Conservation (phyloP, 2,797 vertebrate species). For the Perdix hodgsoniae region DNA sequence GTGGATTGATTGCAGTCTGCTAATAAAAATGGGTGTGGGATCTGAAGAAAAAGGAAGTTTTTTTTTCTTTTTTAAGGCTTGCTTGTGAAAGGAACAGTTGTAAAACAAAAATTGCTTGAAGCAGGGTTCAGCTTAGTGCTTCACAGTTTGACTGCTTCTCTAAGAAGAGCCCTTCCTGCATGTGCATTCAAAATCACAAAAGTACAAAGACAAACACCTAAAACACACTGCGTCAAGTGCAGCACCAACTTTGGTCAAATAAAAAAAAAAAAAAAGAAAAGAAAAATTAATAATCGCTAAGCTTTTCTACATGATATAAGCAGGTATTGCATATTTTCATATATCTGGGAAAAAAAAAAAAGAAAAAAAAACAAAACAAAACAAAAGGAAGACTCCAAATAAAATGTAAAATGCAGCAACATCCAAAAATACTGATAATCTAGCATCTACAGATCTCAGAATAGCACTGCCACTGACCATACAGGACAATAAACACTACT, state of each 20-base stretch:
- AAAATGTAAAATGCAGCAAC: slow-evolving; percentile 89
- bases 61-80: slow-evolving; percentile 89
- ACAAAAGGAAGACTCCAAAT: slow-evolving; percentile 89
- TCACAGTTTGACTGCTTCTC: slow-evolving; percentile 89
- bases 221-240: slow-evolving; percentile 87
- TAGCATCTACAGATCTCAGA: slow-evolving; percentile 84
- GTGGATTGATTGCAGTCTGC: slow-evolving; percentile 87
- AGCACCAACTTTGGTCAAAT: slow-evolving; percentile 93
- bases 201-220: slow-evolving; percentile 86
- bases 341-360: slow-evolving; percentile 82
- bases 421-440: slow-evolving; percentile 88
- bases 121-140: slow-evolving; percentile 89
- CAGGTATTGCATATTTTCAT: slow-evolving; percentile 98
- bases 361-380: slow-evolving; percentile 75
- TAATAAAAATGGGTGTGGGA: slow-evolving; percentile 88
- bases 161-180: slow-evolving; percentile 88
- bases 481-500: slow-evolving; percentile 84
- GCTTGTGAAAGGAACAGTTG: slow-evolving; percentile 89
- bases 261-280: slow-evolving; percentile 77
- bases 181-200: slow-evolving; percentile 88
- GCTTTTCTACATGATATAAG: slow-evolving; percentile 92
- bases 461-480: slow-evolving; percentile 83
- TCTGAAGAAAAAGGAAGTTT: slow-evolving; percentile 87
- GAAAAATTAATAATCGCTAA: slow-evolving; percentile 84
- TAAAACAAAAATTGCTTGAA: slow-evolving; percentile 88